Evolutionary conservation across 2,113 vertebrate species (phyloP), one percentile per base, ranked within the genome.

Genomic region (Antennarius striatus): DNA sequence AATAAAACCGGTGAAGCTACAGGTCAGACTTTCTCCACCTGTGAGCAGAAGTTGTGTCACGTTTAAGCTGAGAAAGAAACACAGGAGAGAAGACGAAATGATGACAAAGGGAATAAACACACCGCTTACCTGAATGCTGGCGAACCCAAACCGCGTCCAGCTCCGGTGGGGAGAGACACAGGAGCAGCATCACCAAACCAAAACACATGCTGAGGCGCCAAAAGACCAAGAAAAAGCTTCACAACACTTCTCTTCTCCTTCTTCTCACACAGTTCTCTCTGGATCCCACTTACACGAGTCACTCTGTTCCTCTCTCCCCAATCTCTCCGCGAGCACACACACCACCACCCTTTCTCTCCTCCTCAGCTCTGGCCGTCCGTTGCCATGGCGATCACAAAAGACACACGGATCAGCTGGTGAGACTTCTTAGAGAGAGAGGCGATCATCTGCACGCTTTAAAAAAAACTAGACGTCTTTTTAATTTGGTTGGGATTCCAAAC

Each of bases 101-200:
- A 28, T 4, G 53, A 47, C 54, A 47, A n/a, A 57, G 13, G 22
- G 45, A 63, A 28, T 58, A 56, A 3, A 58, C 45, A 46, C 32
- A n/a, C 1, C 6, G 10, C 89, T 90, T 84, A 91, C 90, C 89
- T 91, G 83, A 81, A 75, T 73, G 73, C 30, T 79, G 76, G 52
- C 72, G 82, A 73, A n/a, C 62, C 84, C 73, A 59, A 81, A 83
- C 77, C 63, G 56, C 51, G 22, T 30, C 65, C 17, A 69, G 50
- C 56, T 82, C 69, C 47, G 67, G 65, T 53, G 72, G 82, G 45
- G 75, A 62, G 54, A 88, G 57, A 49, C 76, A 87, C 71, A 90
- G 48, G 17, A 86, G 4, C 4, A 90, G 79, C 74, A 90, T 58
- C 72, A 80, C 66, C 79, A 57, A 43, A 57, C 3, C 10, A 12